Conservation (phyloP, 2,797 vertebrate species). For the Galagoides demidoff region DNA sequence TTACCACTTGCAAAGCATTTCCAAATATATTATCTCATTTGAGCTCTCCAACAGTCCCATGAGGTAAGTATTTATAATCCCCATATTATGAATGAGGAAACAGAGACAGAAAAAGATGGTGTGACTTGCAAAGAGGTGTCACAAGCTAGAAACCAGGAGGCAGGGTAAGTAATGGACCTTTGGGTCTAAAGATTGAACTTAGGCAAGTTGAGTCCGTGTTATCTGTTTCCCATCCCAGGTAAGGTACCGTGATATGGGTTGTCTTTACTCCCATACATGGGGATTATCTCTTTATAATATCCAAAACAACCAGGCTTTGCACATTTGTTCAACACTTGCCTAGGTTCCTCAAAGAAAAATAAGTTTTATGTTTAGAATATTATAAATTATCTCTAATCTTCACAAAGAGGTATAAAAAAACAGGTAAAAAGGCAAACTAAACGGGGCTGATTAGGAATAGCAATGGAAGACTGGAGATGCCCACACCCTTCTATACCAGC, state of each 20-base stretch:
- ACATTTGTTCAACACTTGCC: not conserved
- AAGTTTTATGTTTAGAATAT: not conserved
- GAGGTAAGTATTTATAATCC: conserved; percentile 10
- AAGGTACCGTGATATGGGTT: not conserved
- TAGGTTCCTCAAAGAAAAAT: not conserved
- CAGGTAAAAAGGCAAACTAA: not conserved
- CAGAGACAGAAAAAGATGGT: not conserved
- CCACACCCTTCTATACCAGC: not conserved
- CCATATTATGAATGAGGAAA: not conserved
- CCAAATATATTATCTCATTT: conserved; percentile 43
- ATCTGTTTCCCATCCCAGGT: not conserved
- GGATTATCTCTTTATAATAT: not conserved
- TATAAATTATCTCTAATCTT: not conserved
- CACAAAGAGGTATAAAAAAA: not conserved
- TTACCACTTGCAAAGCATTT: conserved; percentile 84
- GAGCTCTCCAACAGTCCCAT: not conserved
- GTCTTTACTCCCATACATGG: not conserved
- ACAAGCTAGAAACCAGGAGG: not conserved
- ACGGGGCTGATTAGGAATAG: not conserved
- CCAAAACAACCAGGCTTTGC: not conserved
- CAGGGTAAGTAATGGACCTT: not conserved
- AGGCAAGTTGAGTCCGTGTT: not conserved
- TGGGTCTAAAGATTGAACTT: not conserved
- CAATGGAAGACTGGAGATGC: not conserved
- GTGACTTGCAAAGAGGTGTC: not conserved